Evolutionary conservation across 64 coral and sea anemone genomes (phyloP).

Genomic region (Stichodactyla mertensii): DNA sequence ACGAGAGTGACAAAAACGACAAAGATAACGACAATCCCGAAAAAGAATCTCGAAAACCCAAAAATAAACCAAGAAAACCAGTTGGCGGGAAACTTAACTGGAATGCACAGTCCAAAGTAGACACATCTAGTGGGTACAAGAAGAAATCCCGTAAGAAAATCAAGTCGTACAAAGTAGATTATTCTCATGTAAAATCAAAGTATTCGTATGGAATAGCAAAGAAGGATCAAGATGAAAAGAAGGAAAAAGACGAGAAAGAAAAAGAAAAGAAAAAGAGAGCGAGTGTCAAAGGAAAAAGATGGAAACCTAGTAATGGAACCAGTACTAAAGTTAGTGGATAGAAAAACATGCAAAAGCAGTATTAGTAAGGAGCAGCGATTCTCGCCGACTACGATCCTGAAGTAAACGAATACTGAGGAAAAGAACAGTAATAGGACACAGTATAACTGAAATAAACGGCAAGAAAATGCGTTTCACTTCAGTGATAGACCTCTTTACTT

Average conservation of each 20-base stretch:
- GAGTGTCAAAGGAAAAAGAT: constrained; percentile 2
- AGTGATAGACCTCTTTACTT: too few species aligned
- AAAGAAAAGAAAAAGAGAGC: not conserved
- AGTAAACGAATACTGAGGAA: too few species aligned
- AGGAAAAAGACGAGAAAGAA: constrained; percentile 1
- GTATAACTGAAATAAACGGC: too few species aligned
- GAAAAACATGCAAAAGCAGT: not conserved
- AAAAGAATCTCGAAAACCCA: constrained; percentile 15
- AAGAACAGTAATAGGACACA: too few species aligned
- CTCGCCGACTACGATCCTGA: too few species aligned
- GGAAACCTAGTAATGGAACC: not conserved
- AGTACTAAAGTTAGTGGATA: not conserved
- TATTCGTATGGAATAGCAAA: not conserved
- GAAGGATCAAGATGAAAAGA: constrained; percentile 2
- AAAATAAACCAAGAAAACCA: constrained; percentile 25
- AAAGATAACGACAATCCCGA: not conserved
- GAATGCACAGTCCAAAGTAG: constrained; percentile 54
- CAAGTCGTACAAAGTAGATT: constrained; percentile 40
- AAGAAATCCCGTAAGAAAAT: constrained; percentile 26
- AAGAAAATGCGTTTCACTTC: too few species aligned
- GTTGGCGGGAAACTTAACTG: constrained; percentile 40
- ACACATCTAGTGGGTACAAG: constrained; percentile 28
- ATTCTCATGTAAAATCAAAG: constrained; percentile 45
- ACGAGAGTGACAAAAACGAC: not conserved
- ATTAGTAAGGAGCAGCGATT: too few species aligned